Evolutionary conservation across 2,888 invertebrate species (phyloP).

Genomic region (Thereva nobilitata): DNA sequence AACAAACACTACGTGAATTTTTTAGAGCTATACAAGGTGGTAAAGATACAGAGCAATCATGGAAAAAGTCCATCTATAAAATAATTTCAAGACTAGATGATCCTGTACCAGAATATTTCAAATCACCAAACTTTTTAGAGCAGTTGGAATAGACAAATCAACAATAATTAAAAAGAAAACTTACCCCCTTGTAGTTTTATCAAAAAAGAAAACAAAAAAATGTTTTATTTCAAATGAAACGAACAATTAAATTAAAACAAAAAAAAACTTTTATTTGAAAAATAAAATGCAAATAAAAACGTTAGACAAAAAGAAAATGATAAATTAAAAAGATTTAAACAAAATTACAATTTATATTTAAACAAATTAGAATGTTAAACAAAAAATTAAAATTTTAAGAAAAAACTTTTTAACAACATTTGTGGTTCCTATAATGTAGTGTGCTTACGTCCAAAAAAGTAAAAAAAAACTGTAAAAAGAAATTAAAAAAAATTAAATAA

Average conservation of each 20-base stretch:
- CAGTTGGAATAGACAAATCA: slow-evolving; percentile 76
- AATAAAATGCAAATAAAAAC: slow-evolving; percentile 39
- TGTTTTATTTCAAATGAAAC: not conserved
- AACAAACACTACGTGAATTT: slow-evolving; percentile 97
- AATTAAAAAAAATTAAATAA: slow-evolving; percentile 42
- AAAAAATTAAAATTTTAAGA: slow-evolving; percentile 45
- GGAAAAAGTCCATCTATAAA: slow-evolving; percentile 99
- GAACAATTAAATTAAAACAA: slow-evolving; percentile 46
- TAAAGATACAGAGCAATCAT: slow-evolving; percentile 97
- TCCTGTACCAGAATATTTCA: slow-evolving; percentile 99
- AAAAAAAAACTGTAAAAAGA: slow-evolving; percentile 41
- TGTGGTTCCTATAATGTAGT: slow-evolving; percentile 51
- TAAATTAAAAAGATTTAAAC: slow-evolving; percentile 47
- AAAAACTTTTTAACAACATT: slow-evolving; percentile 46
- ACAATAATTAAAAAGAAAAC: slow-evolving; percentile 19
- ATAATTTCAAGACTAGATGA: slow-evolving; percentile 99
- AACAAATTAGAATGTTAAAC: slow-evolving; percentile 41
- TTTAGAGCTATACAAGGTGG: slow-evolving; percentile 97
- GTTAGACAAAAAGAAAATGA: slow-evolving; percentile 45
- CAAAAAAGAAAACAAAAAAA: slow-evolving; percentile 8
- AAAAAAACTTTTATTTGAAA: slow-evolving; percentile 45
- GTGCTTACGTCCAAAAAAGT: slow-evolving; percentile 49
- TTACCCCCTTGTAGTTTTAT: too few relatives aligned
- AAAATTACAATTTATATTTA: slow-evolving; percentile 40
- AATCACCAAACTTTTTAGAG: slow-evolving; percentile 98